phyloP scores from a whole-genome alignment of 2,888 invertebrate genomes.

The Cantharis rufa region DNA sequence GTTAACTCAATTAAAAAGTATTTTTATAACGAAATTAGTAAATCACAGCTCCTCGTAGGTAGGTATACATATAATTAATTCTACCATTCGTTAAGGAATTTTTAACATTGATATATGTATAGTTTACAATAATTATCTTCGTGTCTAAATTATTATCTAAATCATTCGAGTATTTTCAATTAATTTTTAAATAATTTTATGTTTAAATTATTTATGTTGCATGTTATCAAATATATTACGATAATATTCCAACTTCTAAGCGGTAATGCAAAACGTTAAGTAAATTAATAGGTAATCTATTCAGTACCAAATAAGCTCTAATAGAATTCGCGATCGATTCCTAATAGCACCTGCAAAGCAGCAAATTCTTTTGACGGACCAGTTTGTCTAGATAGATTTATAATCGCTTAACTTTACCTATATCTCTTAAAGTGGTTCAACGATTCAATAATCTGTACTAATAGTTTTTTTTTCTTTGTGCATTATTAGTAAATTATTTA shows the following conservation, averaged over 20 bases:
- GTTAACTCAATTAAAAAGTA: background rate
- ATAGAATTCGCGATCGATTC: background rate
- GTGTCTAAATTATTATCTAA: background rate
- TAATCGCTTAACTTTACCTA: background rate
- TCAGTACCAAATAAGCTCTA: background rate
- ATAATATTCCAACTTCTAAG: background rate
- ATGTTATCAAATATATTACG: background rate
- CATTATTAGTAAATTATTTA: background rate
- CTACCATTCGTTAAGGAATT: background rate
- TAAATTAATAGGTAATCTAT: background rate
- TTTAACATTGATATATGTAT: background rate
- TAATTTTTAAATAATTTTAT: background rate
- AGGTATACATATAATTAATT: background rate
- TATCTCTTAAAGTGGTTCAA: background rate
- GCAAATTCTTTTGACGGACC: constrained; percentile 35
- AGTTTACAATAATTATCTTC: background rate
- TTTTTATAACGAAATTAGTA: background rate
- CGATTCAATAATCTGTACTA: background rate
- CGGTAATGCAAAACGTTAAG: background rate
- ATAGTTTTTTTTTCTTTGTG: background rate
- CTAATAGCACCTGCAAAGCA: constrained; percentile 32
- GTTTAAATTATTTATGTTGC: background rate
- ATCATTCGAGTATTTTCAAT: background rate
- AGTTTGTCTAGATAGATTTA: constrained; percentile 37
- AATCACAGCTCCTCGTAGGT: background rate